Base-by-base conservation (phyloP, 2,113 vertebrate genomes). In the Rhodinocichla rosea region DNA sequence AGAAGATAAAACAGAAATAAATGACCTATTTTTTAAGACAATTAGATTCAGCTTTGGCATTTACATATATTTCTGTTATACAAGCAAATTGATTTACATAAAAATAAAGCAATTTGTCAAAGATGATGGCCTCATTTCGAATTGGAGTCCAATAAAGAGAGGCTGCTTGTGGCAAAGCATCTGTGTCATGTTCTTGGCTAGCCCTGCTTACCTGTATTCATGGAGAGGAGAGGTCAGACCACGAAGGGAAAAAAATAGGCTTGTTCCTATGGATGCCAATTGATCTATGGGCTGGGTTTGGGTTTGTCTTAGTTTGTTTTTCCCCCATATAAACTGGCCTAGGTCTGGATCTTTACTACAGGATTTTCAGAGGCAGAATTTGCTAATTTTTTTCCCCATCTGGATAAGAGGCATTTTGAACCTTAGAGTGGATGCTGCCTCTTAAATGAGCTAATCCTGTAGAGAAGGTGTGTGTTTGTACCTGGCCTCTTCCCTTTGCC, bases 251-350 rank as follows among this genome's bases (percentile, higher is more conserved):
- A 42, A 3, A 67, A 57, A 86, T 8, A 32, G 21, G 2, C 11
- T 77, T 70, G 12, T 80, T 90, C 77, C 42, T 28, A 33, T 6
- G 2, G 19, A 52, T 77, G 19, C 8, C 3, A 45, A 10, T 52
- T 8, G 2, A 57, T 59, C 17, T 60, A 13, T 53, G 23, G 8
- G 7, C 8, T 45, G 39, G 39, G 6, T 55, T 55, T 60, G 53
- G 27, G 2, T 7, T 57, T n/a, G 17, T 6, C 37, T 47, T 23
- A 19, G 4, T 13, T 73, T 37, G 8, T 33, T 55, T 7, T 4
- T 0, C 3, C 5, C 2, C 4, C 4, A 2, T 9, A 9, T 21
- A 6, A 7, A 2, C 14, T 49, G 20, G 10, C 3, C 65, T n/a
- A n/a, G 9, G 8, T 64, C 28, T 84, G 70, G 57, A 70, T 40